Conservation (phyloP, 2,113 vertebrate species). For the Alaudala cheleensis region DNA sequence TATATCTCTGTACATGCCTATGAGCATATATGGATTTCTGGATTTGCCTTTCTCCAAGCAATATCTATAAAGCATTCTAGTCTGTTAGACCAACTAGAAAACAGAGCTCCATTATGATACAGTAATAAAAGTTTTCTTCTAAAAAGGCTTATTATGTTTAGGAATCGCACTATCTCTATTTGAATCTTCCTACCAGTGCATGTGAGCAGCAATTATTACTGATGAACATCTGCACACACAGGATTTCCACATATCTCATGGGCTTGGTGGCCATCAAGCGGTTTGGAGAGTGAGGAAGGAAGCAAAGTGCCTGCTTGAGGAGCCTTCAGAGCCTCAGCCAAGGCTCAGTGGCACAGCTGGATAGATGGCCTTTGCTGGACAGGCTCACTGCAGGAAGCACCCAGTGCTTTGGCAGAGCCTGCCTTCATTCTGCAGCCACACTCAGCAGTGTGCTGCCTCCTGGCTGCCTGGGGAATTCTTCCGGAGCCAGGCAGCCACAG, state of each 20-base stretch:
- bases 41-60: background rate
- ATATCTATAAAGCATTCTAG: background rate
- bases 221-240: background rate
- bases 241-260: background rate
- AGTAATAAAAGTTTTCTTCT: background rate
- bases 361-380: background rate
- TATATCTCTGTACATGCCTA: background rate
- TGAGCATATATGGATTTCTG: background rate
- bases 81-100: background rate
- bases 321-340: background rate
- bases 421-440: background rate
- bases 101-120: background rate
- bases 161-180: background rate
- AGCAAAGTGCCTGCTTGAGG: background rate
- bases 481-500: background rate
- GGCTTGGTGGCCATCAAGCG: background rate
- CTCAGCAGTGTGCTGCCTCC: background rate
- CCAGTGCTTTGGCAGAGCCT: background rate
- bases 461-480: background rate
- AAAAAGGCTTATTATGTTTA: background rate
- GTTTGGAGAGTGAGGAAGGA: background rate
- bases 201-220: background rate
- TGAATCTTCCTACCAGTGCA: background rate
- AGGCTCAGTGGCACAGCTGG: background rate
- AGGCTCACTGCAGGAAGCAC: accelerated